phyloP scores from a whole-genome alignment of 2,797 vertebrate species.

The Buceros bicornis region DNA sequence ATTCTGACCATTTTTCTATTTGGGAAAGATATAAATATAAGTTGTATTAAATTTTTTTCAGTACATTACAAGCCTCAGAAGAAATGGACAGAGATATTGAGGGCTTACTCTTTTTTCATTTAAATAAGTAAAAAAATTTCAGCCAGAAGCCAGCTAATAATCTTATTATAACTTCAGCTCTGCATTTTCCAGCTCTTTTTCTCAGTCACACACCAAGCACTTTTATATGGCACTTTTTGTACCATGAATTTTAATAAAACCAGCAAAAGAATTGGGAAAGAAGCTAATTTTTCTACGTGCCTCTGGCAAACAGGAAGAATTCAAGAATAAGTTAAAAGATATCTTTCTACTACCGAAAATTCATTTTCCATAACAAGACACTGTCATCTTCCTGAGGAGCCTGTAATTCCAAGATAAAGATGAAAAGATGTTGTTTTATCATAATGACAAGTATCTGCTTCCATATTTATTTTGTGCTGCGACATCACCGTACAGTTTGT shows the following conservation, averaged over 20 bases:
- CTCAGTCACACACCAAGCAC: conserved; percentile 50
- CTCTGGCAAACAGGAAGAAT: conserved; percentile 76
- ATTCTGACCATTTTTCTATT: neutral
- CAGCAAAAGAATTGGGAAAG: conserved; percentile 69
- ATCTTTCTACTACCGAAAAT: conserved; percentile 69
- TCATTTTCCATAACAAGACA: conserved; percentile 76
- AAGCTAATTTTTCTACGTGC: conserved; percentile 74
- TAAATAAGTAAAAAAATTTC: neutral
- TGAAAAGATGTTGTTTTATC: conserved; percentile 79
- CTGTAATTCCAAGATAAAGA: conserved; percentile 81
- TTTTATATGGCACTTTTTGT: conserved; percentile 59
- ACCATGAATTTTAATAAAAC: conserved; percentile 69
- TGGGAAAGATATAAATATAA: neutral
- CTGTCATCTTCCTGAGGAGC: conserved; percentile 71
- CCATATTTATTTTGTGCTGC: conserved; percentile 75
- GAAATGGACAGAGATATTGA: conserved; percentile 15
- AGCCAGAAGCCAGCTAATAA: conserved; percentile 61
- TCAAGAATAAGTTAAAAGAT: conserved; percentile 72
- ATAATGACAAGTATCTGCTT: conserved; percentile 72
- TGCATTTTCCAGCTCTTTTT: conserved; percentile 45
- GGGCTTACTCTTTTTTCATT: neutral
- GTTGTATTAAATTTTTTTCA: neutral
- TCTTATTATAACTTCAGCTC: conserved; percentile 43
- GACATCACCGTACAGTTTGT: conserved; percentile 59
- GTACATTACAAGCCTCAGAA: neutral